phyloP scores from a whole-genome alignment of 2,113 vertebrate species.

The Tragelaphus imberbis region DNA sequence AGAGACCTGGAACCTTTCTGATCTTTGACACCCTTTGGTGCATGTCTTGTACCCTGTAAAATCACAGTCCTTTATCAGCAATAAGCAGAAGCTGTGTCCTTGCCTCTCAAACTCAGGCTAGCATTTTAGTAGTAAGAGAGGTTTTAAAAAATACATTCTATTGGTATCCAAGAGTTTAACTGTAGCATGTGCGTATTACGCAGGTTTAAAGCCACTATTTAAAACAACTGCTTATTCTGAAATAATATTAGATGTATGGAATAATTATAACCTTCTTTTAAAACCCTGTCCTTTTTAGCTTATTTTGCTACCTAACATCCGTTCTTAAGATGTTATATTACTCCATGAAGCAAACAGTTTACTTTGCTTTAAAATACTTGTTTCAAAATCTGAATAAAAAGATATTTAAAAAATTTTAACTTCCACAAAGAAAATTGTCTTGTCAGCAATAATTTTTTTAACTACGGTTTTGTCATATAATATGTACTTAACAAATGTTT shows the following conservation, averaged over 20 bases:
- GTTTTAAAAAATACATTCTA: not conserved
- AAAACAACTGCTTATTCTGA: not conserved
- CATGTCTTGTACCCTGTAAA: not conserved
- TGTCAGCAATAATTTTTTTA: not conserved
- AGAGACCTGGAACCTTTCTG: not conserved
- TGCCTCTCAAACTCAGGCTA: not conserved
- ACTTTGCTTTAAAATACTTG: not conserved
- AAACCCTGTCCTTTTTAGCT: not conserved
- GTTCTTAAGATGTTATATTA: not conserved
- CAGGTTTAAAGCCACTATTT: not conserved
- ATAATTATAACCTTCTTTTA: not conserved
- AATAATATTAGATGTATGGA: not conserved
- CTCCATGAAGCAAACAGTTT: not conserved
- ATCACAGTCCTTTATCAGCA: not conserved
- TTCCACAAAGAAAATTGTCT: conserved; percentile 2
- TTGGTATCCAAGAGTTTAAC: not conserved
- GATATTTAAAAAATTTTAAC: not conserved
- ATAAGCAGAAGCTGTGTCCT: not conserved
- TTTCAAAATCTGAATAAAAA: conserved; percentile 21
- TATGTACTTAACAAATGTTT: not conserved
- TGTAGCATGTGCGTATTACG: not conserved
- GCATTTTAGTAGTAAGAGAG: not conserved
- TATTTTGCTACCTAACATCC: not conserved
- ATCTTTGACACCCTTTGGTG: not conserved
- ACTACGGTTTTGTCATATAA: not conserved